These are phyloP conservation scores for Eilema sororculum DNA, from an alignment of 2,888 invertebrate genomes.

Conservation along the genomic window DNA sequence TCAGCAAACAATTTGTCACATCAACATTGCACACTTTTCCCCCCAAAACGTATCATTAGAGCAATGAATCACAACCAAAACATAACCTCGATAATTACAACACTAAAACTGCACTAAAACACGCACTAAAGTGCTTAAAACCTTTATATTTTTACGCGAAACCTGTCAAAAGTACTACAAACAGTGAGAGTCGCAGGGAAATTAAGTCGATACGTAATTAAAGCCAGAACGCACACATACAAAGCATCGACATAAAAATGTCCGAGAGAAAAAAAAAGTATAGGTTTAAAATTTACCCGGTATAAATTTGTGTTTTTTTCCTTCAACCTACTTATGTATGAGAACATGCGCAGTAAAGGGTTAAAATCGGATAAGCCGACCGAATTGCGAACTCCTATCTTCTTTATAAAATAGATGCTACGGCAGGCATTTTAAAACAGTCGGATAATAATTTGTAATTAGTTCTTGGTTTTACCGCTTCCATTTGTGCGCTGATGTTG, in stretches of 20 bases:
- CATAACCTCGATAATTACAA: conserved; percentile 34
- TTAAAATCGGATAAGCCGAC: conserved; percentile 63
- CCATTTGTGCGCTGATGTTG: conserved; percentile 57
- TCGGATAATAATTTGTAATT: conserved; percentile 58
- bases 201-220: conserved; percentile 88
- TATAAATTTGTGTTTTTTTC: conserved; percentile 87
- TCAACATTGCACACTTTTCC: conserved; percentile 38
- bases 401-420: conserved; percentile 13
- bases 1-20: background rate
- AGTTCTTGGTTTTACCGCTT: conserved; percentile 67
- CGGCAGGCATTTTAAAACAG: conserved; percentile 45
- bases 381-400: conserved; percentile 32
- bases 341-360: conserved; percentile 86
- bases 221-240: conserved; percentile 84
- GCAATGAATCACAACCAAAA: conserved; percentile 37
- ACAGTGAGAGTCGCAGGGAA: conserved; percentile 77
- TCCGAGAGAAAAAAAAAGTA: conserved; percentile 85
- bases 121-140: conserved; percentile 44
- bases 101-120: conserved; percentile 39
- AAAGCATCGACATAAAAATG: conserved; percentile 86
- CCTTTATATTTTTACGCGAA: conserved; percentile 51
- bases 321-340: conserved; percentile 83
- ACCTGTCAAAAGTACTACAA: conserved; percentile 65
- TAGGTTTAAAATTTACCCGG: conserved; percentile 87
- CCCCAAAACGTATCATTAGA: conserved; percentile 42